These are phyloP conservation scores for Pelecanus crispus DNA, from an alignment of 2,113 vertebrate species.

Conservation along the genomic window DNA sequence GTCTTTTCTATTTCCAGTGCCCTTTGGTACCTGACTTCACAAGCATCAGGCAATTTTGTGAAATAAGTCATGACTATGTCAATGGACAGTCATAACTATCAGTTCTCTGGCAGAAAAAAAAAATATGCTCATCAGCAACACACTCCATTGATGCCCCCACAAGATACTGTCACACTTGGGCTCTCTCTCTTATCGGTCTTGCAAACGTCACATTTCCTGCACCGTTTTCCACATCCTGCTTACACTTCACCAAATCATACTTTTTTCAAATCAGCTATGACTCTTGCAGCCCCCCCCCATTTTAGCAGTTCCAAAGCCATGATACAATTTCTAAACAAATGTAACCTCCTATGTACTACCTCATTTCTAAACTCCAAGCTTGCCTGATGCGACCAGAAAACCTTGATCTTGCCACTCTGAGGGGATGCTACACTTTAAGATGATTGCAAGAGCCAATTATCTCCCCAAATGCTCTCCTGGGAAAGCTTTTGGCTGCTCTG, in stretches of 20 bases:
- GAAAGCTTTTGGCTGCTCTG: background rate
- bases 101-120: background rate
- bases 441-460: background rate
- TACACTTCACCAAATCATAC: background rate
- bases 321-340: background rate
- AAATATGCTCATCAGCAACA: background rate
- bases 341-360: background rate
- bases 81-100: background rate
- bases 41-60: background rate
- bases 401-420: background rate
- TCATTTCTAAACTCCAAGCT: background rate
- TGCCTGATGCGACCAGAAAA: background rate
- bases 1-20: background rate
- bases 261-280: background rate
- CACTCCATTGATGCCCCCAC: background rate
- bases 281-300: background rate
- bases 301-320: background rate
- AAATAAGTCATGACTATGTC: background rate
- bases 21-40: background rate
- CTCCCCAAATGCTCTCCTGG: background rate
- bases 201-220: background rate
- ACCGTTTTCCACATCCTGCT: slow-evolving; percentile 25
- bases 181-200: background rate
- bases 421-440: background rate
- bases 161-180: background rate